phyloP scores from a whole-genome alignment of 1,140 invertebrate species.

The Arion vulgaris region DNA sequence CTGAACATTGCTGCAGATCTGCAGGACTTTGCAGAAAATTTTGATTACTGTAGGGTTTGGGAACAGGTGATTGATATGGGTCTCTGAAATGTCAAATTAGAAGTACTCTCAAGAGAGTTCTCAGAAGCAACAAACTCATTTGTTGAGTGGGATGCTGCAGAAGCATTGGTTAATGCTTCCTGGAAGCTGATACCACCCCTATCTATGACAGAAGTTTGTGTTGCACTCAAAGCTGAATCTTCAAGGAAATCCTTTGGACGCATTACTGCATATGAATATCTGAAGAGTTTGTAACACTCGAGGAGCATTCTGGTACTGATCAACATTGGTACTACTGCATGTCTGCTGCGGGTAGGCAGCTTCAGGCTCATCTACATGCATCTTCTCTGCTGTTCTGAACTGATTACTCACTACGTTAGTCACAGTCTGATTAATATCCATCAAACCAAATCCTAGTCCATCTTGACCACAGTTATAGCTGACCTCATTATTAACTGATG shows the following conservation, averaged over 20 bases:
- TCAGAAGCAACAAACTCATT: background rate
- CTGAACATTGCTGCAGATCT: background rate
- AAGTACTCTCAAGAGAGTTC: background rate
- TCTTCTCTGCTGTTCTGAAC: constrained; percentile 30
- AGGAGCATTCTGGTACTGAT: background rate
- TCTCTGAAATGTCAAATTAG: background rate
- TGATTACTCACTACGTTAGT: background rate
- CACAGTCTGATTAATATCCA: background rate
- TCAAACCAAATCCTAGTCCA: background rate
- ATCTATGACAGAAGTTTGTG: background rate
- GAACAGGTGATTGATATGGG: background rate
- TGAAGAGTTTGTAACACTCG: background rate
- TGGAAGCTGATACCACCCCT: background rate
- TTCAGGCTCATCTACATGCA: constrained; percentile 35
- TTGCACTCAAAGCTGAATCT: too few species aligned
- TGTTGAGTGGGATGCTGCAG: background rate
- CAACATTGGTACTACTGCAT: background rate
- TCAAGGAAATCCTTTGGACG: background rate
- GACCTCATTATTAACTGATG: background rate
- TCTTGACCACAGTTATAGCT: background rate
- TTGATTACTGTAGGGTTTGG: background rate
- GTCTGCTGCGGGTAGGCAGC: background rate
- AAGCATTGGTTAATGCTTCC: background rate
- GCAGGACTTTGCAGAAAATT: background rate
- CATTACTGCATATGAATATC: background rate